Percentiles rank a stretch among this genome's conserved stretches.
These are phyloP conservation scores for Halcyon leucocephala DNA, from an alignment of 2,797 vertebrate genomes.

Conservation along the genomic window DNA sequence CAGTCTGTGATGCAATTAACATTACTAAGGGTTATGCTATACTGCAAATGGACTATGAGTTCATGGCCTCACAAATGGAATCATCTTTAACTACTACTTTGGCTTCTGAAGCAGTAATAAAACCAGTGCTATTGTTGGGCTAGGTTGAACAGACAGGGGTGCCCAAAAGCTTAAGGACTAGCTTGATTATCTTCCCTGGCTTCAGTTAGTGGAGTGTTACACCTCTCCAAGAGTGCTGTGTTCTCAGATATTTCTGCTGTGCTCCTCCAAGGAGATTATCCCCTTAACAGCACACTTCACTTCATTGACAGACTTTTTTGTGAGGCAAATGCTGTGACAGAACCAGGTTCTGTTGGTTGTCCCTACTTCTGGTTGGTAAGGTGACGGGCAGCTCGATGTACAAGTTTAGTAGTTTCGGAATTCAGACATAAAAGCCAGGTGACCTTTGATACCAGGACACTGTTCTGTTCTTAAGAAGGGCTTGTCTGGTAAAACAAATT, in stretches of 20 bases:
- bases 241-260: background rate
- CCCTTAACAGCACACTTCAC: background rate
- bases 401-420: background rate
- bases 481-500: background rate
- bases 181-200: background rate
- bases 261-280: background rate
- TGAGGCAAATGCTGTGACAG: accelerated
- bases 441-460: background rate
- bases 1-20: background rate
- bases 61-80: background rate
- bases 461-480: background rate
- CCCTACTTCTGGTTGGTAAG: background rate
- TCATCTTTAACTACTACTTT: background rate
- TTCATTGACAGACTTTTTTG: background rate
- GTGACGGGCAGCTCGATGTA: background rate
- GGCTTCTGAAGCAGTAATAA: background rate
- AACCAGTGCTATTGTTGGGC: background rate
- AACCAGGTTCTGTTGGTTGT: background rate
- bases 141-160: background rate
- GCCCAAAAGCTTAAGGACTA: background rate
- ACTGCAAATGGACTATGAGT: background rate
- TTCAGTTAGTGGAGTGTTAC: background rate
- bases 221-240: background rate
- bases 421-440: accelerated
- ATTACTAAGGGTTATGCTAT: background rate